Evolutionary conservation across 2,888 invertebrate species (phyloP).

Genomic region (Pocota personata): DNA sequence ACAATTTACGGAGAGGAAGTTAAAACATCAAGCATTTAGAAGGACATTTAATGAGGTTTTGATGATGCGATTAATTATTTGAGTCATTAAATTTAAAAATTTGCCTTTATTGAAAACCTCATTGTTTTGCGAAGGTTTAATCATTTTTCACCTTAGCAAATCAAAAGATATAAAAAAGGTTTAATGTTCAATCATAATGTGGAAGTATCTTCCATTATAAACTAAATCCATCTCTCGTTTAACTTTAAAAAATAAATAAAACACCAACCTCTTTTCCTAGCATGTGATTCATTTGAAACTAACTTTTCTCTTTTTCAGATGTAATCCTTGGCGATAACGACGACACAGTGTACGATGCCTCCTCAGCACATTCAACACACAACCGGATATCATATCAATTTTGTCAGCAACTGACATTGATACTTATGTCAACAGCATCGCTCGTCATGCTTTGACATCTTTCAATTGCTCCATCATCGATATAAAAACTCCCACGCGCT

Average conservation of each 20-base stretch:
- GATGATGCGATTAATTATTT: conserved; percentile 12
- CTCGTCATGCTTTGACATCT: conserved; percentile 69
- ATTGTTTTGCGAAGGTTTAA: not conserved
- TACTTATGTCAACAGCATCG: conserved; percentile 67
- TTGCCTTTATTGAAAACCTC: not conserved
- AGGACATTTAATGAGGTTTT: conserved; percentile 38
- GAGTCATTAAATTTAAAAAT: not conserved
- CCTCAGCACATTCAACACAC: conserved; percentile 73
- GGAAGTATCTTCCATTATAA: too few species aligned
- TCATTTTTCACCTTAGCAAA: not conserved
- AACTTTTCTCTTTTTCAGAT: conserved; percentile 74
- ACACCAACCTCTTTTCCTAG: not conserved
- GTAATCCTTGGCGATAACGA: conserved; percentile 77
- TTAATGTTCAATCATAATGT: too few species aligned
- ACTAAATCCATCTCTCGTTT: too few species aligned
- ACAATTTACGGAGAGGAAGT: not conserved
- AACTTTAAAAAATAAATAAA: not conserved
- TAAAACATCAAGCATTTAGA: not conserved
- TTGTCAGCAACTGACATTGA: conserved; percentile 61
- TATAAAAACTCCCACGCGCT: conserved; percentile 51
- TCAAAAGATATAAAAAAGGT: too few species aligned
- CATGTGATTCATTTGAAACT: not conserved
- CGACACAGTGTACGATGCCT: conserved; percentile 75
- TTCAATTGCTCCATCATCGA: conserved; percentile 53
- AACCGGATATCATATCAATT: conserved; percentile 51